Conservation (phyloP, 2,113 vertebrate genomes). For the Excalfactoria chinensis region DNA sequence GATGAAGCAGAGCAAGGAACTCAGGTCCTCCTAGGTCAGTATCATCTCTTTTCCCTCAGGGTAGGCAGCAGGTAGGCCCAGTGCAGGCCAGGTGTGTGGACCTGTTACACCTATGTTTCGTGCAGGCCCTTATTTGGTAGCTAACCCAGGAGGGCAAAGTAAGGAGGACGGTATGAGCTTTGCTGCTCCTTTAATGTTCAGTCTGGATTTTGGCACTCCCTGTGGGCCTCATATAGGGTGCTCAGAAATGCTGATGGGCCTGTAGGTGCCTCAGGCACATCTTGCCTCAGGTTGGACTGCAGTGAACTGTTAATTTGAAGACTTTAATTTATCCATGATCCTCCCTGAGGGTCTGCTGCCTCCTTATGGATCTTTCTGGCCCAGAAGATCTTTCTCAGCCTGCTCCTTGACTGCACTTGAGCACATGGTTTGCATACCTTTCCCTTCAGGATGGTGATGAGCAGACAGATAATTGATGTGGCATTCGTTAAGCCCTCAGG, state of each 20-base stretch:
- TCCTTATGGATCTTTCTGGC: background rate
- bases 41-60: background rate
- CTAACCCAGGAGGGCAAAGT: fast-evolving
- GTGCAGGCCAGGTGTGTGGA: fast-evolving
- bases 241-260: background rate
- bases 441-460: background rate
- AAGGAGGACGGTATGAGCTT: background rate
- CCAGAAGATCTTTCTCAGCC: background rate
- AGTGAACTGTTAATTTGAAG: constrained; percentile 14
- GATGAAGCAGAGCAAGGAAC: background rate
- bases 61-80: background rate
- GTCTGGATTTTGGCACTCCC: background rate
- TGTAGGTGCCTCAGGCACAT: background rate
- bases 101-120: background rate
- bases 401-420: background rate
- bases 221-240: background rate
- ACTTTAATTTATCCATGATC: background rate
- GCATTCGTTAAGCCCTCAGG: background rate
- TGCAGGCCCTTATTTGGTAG: background rate
- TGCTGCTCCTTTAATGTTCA: background rate
- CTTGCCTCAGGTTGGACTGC: background rate
- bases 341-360: background rate
- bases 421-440: constrained; percentile 25
- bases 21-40: fast-evolving
- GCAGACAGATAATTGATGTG: constrained; percentile 31